phyloP scores from a whole-genome alignment of 2,888 invertebrate genomes.

The Drosophila anomelani region DNA sequence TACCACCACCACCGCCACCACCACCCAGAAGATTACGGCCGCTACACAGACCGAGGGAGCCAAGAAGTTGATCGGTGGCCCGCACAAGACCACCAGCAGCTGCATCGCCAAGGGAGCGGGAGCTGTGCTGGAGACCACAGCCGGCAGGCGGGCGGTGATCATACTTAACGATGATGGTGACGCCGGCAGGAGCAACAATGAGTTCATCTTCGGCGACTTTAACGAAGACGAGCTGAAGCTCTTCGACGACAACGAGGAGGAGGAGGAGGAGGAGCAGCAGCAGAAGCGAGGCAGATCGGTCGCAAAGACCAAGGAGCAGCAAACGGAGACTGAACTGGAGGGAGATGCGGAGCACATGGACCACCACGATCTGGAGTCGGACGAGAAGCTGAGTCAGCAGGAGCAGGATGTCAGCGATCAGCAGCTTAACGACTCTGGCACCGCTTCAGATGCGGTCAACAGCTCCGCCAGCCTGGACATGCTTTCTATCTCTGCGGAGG shows the following conservation, averaged over 20 bases:
- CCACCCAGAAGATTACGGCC: constrained; percentile 56
- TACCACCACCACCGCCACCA: constrained; percentile 14
- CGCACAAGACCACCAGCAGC: constrained; percentile 14
- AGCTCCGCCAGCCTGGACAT: constrained; percentile 73
- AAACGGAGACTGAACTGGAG: constrained; percentile 27
- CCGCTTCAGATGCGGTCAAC: constrained; percentile 71
- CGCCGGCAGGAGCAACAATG: constrained; percentile 86
- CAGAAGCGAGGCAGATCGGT: neutral
- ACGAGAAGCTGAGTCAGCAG: neutral
- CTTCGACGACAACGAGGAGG: constrained; percentile 67
- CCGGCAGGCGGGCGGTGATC: constrained; percentile 88
- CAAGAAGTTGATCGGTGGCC: constrained; percentile 46
- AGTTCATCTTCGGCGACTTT: constrained; percentile 88
- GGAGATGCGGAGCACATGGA: constrained; percentile 3
- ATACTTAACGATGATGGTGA: constrained; percentile 87
- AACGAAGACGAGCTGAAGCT: constrained; percentile 84
- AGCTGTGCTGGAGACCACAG: constrained; percentile 12
- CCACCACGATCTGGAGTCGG: neutral
- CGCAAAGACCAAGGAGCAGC: constrained; percentile 23
- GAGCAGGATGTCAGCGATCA: constrained; percentile 31
- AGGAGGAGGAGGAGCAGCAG: constrained; percentile 43
- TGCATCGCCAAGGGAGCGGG: constrained; percentile 10
- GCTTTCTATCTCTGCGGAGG: constrained; percentile 70
- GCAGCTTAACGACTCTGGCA: constrained; percentile 77
- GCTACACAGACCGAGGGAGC: constrained; percentile 64